These are phyloP conservation scores for Drosophila trapezifrons DNA, from an alignment of 1,140 invertebrate species.

Conservation along the genomic window DNA sequence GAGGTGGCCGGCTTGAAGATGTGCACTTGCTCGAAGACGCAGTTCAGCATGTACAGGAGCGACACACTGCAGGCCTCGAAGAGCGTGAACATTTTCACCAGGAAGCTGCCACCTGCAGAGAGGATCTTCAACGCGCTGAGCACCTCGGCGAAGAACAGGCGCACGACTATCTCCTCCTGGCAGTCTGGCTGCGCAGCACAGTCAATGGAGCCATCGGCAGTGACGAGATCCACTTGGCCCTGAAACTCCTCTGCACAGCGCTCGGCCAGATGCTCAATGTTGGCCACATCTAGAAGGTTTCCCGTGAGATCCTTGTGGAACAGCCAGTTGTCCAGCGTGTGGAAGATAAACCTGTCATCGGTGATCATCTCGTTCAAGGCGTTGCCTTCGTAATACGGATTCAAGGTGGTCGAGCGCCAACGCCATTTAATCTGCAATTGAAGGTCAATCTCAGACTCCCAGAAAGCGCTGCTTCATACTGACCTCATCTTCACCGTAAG, in stretches of 20 bases:
- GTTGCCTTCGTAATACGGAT: conserved; percentile 96
- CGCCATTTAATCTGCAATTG: conserved; percentile 87
- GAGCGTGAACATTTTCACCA: conserved; percentile 97
- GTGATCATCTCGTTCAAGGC: conserved; percentile 89
- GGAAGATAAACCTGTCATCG: conserved; percentile 93
- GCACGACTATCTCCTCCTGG: conserved; percentile 92
- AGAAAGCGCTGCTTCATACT: neutral
- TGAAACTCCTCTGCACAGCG: conserved; percentile 42
- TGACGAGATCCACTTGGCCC: conserved; percentile 87
- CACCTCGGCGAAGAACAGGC: conserved; percentile 93
- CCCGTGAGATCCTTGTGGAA: conserved; percentile 95
- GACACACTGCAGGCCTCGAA: conserved; percentile 93
- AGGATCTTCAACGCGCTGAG: conserved; percentile 90
- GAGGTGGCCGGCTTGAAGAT: conserved; percentile 95
- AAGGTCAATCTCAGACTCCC: neutral
- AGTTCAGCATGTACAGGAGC: conserved; percentile 92
- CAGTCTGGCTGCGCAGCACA: conserved; percentile 92
- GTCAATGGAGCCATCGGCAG: conserved; percentile 97
- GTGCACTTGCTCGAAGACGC: conserved; percentile 87
- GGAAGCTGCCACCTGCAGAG: conserved; percentile 89
- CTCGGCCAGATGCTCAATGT: conserved; percentile 87
- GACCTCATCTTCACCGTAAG: conserved; percentile 86
- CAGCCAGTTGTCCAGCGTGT: conserved; percentile 91
- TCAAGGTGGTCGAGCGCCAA: conserved; percentile 94
- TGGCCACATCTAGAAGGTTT: conserved; percentile 89